Evolutionary conservation across 2,113 vertebrate genomes (phyloP), one percentile per base, ranked within the genome.

Genomic region (Beaufortia kweichowensis): DNA sequence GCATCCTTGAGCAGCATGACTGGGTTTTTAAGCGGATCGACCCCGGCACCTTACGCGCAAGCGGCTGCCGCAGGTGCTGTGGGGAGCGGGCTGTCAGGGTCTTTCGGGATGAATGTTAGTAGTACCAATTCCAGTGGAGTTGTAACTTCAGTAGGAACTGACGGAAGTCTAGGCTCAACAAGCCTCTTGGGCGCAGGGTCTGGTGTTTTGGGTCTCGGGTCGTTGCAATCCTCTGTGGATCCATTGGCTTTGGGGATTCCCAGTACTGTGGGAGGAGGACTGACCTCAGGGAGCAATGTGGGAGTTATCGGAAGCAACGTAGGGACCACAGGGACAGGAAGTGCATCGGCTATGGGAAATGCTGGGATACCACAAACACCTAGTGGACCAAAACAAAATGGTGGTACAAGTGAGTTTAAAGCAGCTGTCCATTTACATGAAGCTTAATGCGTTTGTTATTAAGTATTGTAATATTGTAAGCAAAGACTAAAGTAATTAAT

Each of bases 301-400:
- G 90, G 91, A 3, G 82, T 89, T 56, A 90, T 91, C 11, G 90
- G 91, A 74, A 88, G 88, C 85, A 89, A 83, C 15, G 80, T 84
- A 1, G 83, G 87, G 29, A 86, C 75, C 82, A 85, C 79, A 15
- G 79, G 80, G 39, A 75, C 84, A 4, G 89, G 83, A 76, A 80
- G 57, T 3, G 71, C 86, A 4, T 24, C 7, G 6, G 0, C 57
- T 17, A n/a, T 57, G 2, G 91, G 87, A 69, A 89, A 70, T 70
- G 43, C 82, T 0, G 57, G 86, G 0, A 91, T 94, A 60, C 83
- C 86, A 1, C 84, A 91, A 79, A 92, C 93, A 6, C 91, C 94
- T 5, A 94, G 91, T 55, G 92, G 84, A 60, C 94, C 90, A 87
- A 95, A 96, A 84, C 94, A 94, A 87, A 96, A 95, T 0, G 93